phyloP scores from a whole-genome alignment of 1,140 invertebrate species.

The Cyclargus thomasi region DNA sequence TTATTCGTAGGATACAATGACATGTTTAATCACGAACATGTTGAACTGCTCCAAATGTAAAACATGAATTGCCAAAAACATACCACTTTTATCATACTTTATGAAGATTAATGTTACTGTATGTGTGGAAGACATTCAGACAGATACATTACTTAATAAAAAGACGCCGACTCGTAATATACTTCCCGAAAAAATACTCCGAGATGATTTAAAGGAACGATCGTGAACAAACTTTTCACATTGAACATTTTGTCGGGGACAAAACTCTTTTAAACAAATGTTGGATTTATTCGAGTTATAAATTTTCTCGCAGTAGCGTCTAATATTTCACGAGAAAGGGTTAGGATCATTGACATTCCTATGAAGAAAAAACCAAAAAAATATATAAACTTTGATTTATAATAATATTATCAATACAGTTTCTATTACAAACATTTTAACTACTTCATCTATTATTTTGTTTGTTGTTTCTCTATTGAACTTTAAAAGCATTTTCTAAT shows the following conservation, averaged over 20 bases:
- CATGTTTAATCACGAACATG: no score
- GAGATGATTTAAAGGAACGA: not conserved
- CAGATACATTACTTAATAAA: not conserved
- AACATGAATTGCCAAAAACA: no score
- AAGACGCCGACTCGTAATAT: not conserved
- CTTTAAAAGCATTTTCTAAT: no score
- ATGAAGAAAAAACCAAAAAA: not conserved
- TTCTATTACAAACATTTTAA: no score
- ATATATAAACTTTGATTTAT: not conserved
- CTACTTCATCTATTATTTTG: no score
- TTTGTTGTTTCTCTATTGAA: no score
- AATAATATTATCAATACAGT: no score
- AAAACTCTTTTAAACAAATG: not conserved
- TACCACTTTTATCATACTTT: no score
- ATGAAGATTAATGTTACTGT: no score
- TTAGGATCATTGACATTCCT: not conserved
- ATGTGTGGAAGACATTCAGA: not conserved
- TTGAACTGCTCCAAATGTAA: no score
- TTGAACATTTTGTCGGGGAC: not conserved
- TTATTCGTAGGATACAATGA: no score
- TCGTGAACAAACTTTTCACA: slow-evolving; percentile 1
- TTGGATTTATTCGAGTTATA: slow-evolving; percentile 1
- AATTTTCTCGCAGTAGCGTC: not conserved
- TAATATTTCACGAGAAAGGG: not conserved
- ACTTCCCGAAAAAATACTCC: not conserved